Percentiles rank a stretch among this genome's conserved stretches.
Evolutionary conservation across 2,113 vertebrate species (phyloP).

Genomic region (Pachyramphus minor): DNA sequence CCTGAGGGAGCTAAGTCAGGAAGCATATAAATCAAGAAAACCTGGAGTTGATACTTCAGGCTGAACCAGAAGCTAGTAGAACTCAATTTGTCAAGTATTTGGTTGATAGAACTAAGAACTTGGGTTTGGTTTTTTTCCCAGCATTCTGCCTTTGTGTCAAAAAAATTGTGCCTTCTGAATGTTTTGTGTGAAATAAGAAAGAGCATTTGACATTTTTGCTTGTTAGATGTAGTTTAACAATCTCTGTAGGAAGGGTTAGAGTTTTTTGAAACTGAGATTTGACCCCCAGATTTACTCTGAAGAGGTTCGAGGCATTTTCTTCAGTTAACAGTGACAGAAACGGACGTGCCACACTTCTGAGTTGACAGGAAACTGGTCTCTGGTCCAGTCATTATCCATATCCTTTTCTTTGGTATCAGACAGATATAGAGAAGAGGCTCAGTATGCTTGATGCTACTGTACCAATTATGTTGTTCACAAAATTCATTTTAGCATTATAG

Average conservation of each 20-base stretch:
- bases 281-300: constrained; percentile 22
- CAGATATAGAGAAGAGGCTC: not conserved
- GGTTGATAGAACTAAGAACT: not conserved
- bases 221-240: not conserved
- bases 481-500: not conserved
- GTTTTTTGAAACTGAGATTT: constrained; percentile 30
- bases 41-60: not conserved
- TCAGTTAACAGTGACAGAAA: not conserved
- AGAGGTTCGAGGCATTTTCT: constrained; percentile 23
- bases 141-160: not conserved
- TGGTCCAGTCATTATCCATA: not conserved
- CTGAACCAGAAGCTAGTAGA: not conserved
- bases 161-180: not conserved
- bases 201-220: not conserved
- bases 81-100: constrained; percentile 35
- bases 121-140: not conserved
- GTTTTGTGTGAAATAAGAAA: not conserved
- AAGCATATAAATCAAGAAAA: constrained; percentile 8
- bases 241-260: not conserved
- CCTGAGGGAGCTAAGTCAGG: constrained; percentile 24
- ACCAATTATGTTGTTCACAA: not conserved
- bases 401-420: constrained; percentile 7
- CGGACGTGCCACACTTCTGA: constrained; percentile 7
- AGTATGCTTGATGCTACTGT: not conserved
- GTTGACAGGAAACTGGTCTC: not conserved